These are phyloP conservation scores for Antechinus flavipes DNA, from an alignment of 2,113 vertebrate genomes.

Conservation along the genomic window DNA sequence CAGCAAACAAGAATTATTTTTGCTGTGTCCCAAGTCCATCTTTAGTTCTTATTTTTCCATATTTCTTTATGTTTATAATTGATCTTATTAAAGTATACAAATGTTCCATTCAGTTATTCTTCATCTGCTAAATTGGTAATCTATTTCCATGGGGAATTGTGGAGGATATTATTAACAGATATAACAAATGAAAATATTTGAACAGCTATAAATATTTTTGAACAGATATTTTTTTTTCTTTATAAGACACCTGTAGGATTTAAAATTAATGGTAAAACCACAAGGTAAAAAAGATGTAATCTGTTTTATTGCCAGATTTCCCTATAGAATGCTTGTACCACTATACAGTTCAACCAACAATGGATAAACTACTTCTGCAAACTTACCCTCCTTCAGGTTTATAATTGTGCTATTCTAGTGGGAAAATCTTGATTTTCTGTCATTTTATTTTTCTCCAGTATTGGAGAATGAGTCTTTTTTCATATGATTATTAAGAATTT, in stretches of 20 bases:
- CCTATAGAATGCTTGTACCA: background rate
- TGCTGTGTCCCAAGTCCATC: background rate
- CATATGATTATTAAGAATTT: background rate
- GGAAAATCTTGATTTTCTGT: background rate
- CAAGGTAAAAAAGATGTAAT: background rate
- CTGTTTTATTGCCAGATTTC: background rate
- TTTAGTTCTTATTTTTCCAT: background rate
- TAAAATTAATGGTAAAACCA: background rate
- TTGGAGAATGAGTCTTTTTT: background rate
- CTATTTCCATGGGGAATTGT: background rate
- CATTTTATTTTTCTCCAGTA: background rate
- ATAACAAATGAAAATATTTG: background rate
- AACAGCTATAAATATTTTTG: background rate
- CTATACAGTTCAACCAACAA: background rate
- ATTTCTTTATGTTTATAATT: background rate
- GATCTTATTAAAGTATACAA: background rate
- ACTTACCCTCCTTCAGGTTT: background rate
- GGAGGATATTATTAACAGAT: background rate
- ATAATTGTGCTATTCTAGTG: background rate
- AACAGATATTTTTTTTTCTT: background rate
- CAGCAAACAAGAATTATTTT: background rate
- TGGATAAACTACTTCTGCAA: background rate
- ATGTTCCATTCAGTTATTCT: background rate
- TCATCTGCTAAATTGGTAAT: background rate
- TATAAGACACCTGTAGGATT: background rate